Conservation (phyloP, 2,113 vertebrate genomes). For the Myotis yumanensis region DNA sequence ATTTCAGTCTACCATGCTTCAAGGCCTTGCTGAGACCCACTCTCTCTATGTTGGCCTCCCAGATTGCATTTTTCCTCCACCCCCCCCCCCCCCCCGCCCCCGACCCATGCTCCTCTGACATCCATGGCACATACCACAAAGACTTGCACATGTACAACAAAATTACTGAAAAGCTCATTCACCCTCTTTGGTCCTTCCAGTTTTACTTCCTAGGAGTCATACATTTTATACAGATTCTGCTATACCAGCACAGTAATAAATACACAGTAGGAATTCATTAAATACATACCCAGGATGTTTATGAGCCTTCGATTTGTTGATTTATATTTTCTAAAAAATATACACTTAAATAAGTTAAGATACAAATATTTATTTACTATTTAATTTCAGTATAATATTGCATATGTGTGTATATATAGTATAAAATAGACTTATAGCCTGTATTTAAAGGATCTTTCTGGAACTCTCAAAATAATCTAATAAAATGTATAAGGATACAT, state of each 20-base stretch:
- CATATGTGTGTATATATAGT: background rate
- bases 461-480: background rate
- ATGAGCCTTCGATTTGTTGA: background rate
- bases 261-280: background rate
- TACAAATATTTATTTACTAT: background rate
- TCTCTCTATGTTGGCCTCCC: background rate
- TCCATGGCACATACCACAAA: background rate
- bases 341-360: background rate
- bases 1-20: background rate
- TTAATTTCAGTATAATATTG: background rate
- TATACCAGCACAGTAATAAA: background rate
- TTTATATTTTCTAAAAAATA: slow-evolving; percentile 6
- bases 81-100: too few relatives aligned
- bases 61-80: background rate
- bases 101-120: background rate
- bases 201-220: background rate
- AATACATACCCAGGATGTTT: background rate
- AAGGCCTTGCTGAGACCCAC: background rate
- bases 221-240: background rate
- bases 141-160: background rate
- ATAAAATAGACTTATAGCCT: background rate
- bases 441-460: slow-evolving; percentile 40
- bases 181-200: background rate
- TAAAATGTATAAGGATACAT: background rate
- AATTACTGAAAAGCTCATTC: background rate